Conservation (phyloP, 2,113 vertebrate species). For the Clupea harengus region DNA sequence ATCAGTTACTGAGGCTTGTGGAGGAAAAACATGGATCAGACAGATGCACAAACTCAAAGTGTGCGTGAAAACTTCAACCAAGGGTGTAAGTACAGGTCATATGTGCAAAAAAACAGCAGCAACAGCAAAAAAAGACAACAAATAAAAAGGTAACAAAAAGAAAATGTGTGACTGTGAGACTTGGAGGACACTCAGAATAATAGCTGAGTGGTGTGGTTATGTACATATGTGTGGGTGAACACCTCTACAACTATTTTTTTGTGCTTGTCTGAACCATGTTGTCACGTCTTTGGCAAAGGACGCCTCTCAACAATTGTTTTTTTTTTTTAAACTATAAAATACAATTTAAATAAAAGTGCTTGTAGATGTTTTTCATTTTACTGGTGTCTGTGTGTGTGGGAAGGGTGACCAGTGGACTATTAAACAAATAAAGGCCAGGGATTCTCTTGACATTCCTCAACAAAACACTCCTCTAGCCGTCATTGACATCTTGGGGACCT, state of each 20-base stretch:
- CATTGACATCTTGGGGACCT: background rate
- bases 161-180: conserved; percentile 48
- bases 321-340: conserved; percentile 45
- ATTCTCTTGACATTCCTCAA: background rate
- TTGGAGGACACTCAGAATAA: conserved; percentile 41
- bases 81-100: conserved; percentile 32
- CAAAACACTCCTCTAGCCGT: background rate
- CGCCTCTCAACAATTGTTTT: conserved; percentile 32
- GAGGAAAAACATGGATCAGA: background rate
- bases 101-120: conserved; percentile 58
- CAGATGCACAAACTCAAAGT: background rate
- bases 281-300: conserved; percentile 35
- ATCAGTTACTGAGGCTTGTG: background rate
- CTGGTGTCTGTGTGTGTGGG: background rate
- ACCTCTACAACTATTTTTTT: conserved; percentile 25
- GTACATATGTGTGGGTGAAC: conserved; percentile 40
- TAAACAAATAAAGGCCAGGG: conserved; percentile 11
- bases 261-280: conserved; percentile 44
- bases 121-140: conserved; percentile 50
- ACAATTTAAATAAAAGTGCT: conserved; percentile 44
- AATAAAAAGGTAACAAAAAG: conserved; percentile 37
- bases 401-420: background rate
- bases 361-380: background rate
- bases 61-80: conserved; percentile 34
- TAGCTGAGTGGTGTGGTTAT: conserved; percentile 39